Conservation (phyloP, 2,888 invertebrate species). For the Drosophila stalkeri region DNA sequence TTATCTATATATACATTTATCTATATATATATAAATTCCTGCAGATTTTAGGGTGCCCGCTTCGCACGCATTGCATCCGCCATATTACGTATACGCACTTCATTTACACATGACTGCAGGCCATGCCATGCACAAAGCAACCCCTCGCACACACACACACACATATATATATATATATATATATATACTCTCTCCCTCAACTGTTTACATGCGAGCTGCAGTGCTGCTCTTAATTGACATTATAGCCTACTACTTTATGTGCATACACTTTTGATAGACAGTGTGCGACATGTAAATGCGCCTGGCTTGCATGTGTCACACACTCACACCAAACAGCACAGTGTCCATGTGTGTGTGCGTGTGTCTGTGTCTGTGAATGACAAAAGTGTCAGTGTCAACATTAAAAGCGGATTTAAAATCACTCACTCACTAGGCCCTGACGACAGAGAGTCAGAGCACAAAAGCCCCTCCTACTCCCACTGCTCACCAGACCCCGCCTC, state of each 20-base stretch:
- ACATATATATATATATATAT: conserved; percentile 8
- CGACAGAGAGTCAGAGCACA: conserved; percentile 64
- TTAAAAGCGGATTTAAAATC: conserved; percentile 84
- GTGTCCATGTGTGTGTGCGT: conserved; percentile 2
- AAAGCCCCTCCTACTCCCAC: conserved; percentile 56
- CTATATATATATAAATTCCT: conserved; percentile 11
- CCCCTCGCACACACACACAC: conserved; percentile 11
- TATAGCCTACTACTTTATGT: conserved; percentile 81
- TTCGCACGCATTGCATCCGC: conserved; percentile 59
- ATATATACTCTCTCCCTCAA: conserved; percentile 4
- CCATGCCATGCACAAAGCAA: conserved; percentile 41
- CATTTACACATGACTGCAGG: conserved; percentile 76
- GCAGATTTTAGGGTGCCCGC: conserved; percentile 75
- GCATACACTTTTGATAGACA: conserved; percentile 69
- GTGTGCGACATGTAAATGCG: conserved; percentile 72
- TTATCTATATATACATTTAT: not conserved
- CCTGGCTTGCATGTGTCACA: conserved; percentile 72
- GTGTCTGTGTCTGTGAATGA: conserved; percentile 56
- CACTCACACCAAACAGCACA: not conserved
- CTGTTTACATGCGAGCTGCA: conserved; percentile 29
- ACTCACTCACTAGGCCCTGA: conserved; percentile 65
- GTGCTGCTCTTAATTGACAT: conserved; percentile 78
- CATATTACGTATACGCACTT: conserved; percentile 74
- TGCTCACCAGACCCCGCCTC: too few species aligned
- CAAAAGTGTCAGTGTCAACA: conserved; percentile 84